Conservation (phyloP, 2,888 invertebrate genomes). For the Anthrax anthrax region DNA sequence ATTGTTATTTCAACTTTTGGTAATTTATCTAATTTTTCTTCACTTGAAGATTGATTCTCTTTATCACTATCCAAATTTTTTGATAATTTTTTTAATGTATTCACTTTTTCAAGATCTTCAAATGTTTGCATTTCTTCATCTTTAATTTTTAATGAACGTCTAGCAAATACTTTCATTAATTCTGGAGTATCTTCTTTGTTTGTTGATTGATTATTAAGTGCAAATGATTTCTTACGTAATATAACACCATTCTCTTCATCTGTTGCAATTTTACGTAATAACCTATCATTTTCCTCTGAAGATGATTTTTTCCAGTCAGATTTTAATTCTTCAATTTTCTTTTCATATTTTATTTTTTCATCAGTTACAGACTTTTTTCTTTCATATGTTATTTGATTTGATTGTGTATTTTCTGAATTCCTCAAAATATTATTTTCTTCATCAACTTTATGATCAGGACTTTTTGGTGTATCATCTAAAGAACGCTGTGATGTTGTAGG, state of each 20-base stretch:
- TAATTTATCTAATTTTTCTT: constrained; percentile 35
- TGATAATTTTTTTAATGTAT: constrained; percentile 36
- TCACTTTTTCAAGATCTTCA: constrained; percentile 24
- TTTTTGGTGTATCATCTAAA: constrained; percentile 9
- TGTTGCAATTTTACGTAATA: constrained; percentile 6
- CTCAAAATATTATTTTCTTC: constrained; percentile 16
- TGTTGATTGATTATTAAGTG: constrained; percentile 4
- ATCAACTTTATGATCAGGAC: constrained; percentile 15
- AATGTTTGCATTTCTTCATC: constrained; percentile 50
- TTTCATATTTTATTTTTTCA: constrained; percentile 23
- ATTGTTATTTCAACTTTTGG: constrained; percentile 23
- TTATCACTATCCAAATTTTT: constrained; percentile 58
- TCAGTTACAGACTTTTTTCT: constrained; percentile 27
- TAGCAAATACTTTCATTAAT: constrained; percentile 66
- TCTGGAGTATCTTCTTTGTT: constrained; percentile 53
- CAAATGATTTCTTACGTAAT: constrained; percentile 31
- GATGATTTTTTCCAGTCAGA: constrained; percentile 27
- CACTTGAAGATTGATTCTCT: constrained; percentile 47
- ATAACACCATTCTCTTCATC: constrained; percentile 21
- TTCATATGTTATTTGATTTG: constrained; percentile 19
- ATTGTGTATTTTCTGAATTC: constrained; percentile 9
- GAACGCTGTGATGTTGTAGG: neutral
- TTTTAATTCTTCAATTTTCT: constrained; percentile 22
- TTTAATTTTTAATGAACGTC: constrained; percentile 66
- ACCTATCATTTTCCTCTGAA: constrained; percentile 19